These are phyloP conservation scores for Euclidia mi DNA, from an alignment of 2,888 invertebrate genomes.

Conservation along the genomic window DNA sequence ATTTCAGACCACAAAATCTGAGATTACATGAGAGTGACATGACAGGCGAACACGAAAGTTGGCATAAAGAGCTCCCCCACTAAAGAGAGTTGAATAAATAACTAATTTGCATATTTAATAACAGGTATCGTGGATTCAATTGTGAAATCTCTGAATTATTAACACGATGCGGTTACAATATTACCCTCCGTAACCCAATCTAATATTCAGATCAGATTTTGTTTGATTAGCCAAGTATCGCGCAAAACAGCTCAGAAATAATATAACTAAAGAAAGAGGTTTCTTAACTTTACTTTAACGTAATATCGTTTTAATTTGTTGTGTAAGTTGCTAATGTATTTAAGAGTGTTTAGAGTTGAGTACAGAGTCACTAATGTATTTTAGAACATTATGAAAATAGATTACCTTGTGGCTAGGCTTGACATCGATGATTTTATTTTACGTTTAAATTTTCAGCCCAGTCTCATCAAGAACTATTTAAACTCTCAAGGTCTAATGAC, in stretches of 20 bases:
- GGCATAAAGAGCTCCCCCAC: constrained; percentile 65
- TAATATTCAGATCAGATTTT: constrained; percentile 82
- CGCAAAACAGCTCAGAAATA: constrained; percentile 18
- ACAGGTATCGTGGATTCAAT: constrained; percentile 85
- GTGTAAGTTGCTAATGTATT: too few relatives aligned
- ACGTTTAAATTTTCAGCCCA: too few relatives aligned
- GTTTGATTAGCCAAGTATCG: constrained; percentile 69
- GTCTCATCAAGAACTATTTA: too few relatives aligned
- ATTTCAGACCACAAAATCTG: constrained; percentile 8
- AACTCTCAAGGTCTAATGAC: too few relatives aligned
- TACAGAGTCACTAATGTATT: too few relatives aligned
- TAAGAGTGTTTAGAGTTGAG: too few relatives aligned
- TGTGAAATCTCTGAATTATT: constrained; percentile 82
- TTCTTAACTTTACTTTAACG: not conserved
- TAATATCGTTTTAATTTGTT: too few relatives aligned
- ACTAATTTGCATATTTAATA: constrained; percentile 88
- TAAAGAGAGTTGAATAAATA: constrained; percentile 84
- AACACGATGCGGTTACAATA: constrained; percentile 74
- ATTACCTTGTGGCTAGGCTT: too few relatives aligned
- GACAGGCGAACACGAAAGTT: constrained; percentile 62
- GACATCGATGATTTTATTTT: too few relatives aligned
- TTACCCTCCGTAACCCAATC: constrained; percentile 78
- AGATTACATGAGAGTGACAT: constrained; percentile 36
- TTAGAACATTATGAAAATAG: too few relatives aligned
- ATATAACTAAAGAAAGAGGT: constrained; percentile 1